These are phyloP conservation scores for Drosophila quadrilineata DNA, from an alignment of 1,140 invertebrate species.

Conservation along the genomic window DNA sequence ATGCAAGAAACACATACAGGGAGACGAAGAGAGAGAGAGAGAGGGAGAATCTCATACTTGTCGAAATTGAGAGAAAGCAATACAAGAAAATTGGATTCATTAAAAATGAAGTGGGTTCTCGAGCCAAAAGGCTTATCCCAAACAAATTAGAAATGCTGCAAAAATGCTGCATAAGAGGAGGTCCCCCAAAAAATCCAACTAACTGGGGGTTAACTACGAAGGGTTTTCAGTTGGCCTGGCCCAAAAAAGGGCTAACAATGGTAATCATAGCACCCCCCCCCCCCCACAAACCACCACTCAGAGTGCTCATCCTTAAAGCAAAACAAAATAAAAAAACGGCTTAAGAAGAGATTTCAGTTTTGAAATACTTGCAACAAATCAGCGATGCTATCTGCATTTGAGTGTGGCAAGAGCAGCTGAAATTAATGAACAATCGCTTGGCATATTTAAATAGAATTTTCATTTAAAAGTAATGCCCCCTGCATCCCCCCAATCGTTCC, in stretches of 20 bases:
- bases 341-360: conserved; percentile 15
- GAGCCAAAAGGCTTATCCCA: conserved; percentile 52
- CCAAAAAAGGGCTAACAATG: conserved; percentile 13
- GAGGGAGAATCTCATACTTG: conserved; percentile 41
- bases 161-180: conserved; percentile 9
- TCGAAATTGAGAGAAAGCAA: not conserved
- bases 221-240: too few species aligned
- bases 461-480: too few species aligned
- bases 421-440: too few species aligned
- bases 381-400: too few species aligned
- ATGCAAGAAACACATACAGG: conserved; percentile 57
- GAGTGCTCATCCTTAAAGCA: too few species aligned
- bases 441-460: too few species aligned
- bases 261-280: conserved; percentile 8
- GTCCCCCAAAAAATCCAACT: conserved; percentile 1
- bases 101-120: conserved; percentile 73
- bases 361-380: conserved; percentile 4
- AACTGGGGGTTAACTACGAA: not conserved
- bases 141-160: conserved; percentile 47
- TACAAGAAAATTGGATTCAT: conserved; percentile 70
- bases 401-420: too few species aligned
- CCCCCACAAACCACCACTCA: too few species aligned
- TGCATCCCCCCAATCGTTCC: too few species aligned
- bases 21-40: not conserved
- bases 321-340: not conserved